Base-by-base conservation (phyloP, 92 coral and sea anemone genomes). In the Zoanthus solanderi region DNA sequence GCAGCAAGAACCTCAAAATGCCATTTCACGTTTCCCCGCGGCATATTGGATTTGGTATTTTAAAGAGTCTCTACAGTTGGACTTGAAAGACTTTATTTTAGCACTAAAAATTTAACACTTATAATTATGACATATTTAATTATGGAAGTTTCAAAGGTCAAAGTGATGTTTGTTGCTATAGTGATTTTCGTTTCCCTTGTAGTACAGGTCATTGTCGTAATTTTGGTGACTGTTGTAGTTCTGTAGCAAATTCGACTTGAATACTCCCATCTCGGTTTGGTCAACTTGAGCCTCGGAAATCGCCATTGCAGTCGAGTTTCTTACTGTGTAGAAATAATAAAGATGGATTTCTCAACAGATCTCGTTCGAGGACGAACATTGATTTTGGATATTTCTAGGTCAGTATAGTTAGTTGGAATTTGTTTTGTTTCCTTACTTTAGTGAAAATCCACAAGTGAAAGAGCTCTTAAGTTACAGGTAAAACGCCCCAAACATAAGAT, bases 291-390 rank as follows among this genome's bases (percentile, higher is more conserved):
- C 54, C 74, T 4, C 14, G 9, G n/a, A 6, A 17, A 79, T 63
- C 1, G 72, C 58, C 56, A 54, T 37, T 65, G 72, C 84, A 44
- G 84, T 79, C 17, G 84, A 79, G 42, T 79, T 79, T 37, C 17
- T 15, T 5, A 63, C 84, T 79, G 71, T 78, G 47, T 31, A 45
- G 28, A 63, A 48, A 61, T 32, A 79, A 50, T 37, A 9, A 63
- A 63, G 50, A 23, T 8, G 7, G 17, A 30, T 77, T 32, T 9
- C 37, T 10, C 31, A 69, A 69, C 15, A 9, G 9, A 11, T 30
- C 75, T 69, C 46, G 6, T 29, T 9, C 4, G 12, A 4, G 71
- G 30, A 28, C 23, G 12, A 67, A 67, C 23, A 5, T 58, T 5
- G n/a, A 58, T 58, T 5, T 58, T 58, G 3, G 4, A 58, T 5